Conservation (phyloP, 2,113 vertebrate genomes). For the Oncorhynchus gorbuscha region DNA sequence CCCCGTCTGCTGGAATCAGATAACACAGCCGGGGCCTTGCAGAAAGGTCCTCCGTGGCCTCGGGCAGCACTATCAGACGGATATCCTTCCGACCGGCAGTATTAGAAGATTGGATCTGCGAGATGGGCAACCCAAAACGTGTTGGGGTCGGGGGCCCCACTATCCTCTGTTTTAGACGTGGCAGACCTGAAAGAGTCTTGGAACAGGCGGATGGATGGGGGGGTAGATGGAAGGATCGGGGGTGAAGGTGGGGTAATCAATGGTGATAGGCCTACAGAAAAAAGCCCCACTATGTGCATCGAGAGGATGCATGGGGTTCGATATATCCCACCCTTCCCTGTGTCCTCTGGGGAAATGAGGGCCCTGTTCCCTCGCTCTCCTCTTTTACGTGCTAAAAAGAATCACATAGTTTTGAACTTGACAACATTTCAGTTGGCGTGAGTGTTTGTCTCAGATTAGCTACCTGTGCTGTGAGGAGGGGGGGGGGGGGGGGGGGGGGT, state of each 20-base stretch:
- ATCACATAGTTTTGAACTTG: conserved; percentile 30
- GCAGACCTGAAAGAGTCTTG: too few species aligned
- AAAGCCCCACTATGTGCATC: too few species aligned
- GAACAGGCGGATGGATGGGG: too few species aligned
- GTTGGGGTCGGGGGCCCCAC: too few species aligned
- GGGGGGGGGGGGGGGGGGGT: conserved; percentile 7
- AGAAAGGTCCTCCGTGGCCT: conserved; percentile 55
- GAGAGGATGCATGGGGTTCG: too few species aligned
- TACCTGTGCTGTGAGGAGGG: conserved; percentile 41
- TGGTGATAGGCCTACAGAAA: too few species aligned
- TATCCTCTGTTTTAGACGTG: too few species aligned
- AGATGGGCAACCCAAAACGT: conserved; percentile 34
- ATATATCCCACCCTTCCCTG: not conserved
- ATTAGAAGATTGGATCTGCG: conserved; percentile 52
- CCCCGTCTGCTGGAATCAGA: conserved; percentile 68
- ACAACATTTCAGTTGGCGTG: conserved; percentile 47
- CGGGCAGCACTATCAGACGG: conserved; percentile 45
- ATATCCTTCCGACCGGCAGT: conserved; percentile 48
- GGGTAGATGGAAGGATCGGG: too few species aligned
- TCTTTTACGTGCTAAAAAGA: too few species aligned
- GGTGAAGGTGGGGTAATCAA: too few species aligned
- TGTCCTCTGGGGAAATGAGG: not conserved
- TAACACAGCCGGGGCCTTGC: conserved; percentile 53
- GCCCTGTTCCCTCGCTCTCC: too few species aligned
- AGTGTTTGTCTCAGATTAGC: conserved; percentile 67